Evolutionary conservation across 2,888 invertebrate genomes (phyloP).

Genomic region (Abrostola triplasia): DNA sequence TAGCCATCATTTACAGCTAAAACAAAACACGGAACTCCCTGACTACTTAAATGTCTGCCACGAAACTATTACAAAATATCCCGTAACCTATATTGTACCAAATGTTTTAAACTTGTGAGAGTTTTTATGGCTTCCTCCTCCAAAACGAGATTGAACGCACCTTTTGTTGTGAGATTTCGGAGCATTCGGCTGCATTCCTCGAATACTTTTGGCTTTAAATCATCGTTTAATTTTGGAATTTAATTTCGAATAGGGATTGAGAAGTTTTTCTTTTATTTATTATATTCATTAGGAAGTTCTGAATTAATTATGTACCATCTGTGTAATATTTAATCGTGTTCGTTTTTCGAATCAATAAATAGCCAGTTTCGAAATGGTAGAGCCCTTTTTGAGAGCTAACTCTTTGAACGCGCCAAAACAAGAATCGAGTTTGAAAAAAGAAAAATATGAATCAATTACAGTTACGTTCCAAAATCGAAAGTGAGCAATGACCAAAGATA

Average conservation of each 20-base stretch:
- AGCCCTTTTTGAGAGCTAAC: too few relatives aligned
- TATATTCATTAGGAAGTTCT: background rate
- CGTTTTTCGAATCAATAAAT: too few relatives aligned
- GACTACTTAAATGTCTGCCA: constrained; percentile 16
- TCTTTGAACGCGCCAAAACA: constrained; percentile 15
- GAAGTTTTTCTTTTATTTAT: background rate
- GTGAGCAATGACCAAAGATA: constrained; percentile 47
- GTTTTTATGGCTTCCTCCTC: constrained; percentile 38
- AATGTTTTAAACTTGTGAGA: constrained; percentile 20
- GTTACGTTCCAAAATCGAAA: constrained; percentile 53
- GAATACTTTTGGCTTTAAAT: constrained; percentile 27
- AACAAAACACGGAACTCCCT: constrained; percentile 19
- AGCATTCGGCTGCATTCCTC: constrained; percentile 32
- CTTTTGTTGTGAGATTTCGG: constrained; percentile 35
- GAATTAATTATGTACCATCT: background rate
- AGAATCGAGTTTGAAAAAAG: constrained; percentile 33
- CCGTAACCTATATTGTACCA: constrained; percentile 42
- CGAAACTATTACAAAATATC: constrained; percentile 45
- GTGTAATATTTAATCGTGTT: too few relatives aligned
- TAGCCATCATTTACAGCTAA: background rate
- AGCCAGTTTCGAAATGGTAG: too few relatives aligned
- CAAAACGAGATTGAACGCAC: constrained; percentile 20
- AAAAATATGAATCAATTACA: constrained; percentile 24
- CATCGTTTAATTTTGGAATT: constrained; percentile 21
- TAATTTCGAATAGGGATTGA: constrained; percentile 1